Base-by-base conservation (phyloP, 2,113 vertebrate genomes). In the Podocnemis expansa region DNA sequence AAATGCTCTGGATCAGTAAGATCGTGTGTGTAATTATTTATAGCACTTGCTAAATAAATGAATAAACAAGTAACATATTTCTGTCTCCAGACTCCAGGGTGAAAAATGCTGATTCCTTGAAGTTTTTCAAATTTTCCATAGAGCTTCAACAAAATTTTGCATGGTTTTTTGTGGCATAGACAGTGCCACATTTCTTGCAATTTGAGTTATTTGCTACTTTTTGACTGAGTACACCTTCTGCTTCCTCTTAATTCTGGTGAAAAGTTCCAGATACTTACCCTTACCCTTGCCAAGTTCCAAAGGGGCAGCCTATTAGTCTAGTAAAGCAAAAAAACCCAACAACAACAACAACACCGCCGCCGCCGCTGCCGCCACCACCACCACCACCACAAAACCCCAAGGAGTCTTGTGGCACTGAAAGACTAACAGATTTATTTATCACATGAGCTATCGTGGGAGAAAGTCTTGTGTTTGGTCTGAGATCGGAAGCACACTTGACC, bases 51-150 rank as follows among this genome's bases (percentile, higher is more conserved):
- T 54, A 87, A 4, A 51, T 12, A 51, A 51, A 51, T 4, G 14
- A 8, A 43, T 84, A 89, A 80, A 3, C 0, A 0, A 78, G 7
- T 14, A 52, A 4, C 27, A 85, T 80, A 13, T 4, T 91, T 4
- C 4, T 76, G 21, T 56, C 1, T 0, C 10, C 51, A 10, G 1
- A 10, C 24, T 89, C 75, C 67, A 3, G 4, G 7, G 34, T 29
- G 31, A 85, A 73, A 1, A 3, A 34, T 89, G 0, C 1, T 0
- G 75, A 29, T 6, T 10, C 25, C 85, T 70, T 2, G 1, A 1
- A 5, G 47, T 4, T 54, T 87, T 89, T 16, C 34, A 63, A 70
- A 11, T 9, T 78, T 85, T 24, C 2, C 55, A 14, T 2, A 75
- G 38, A 63, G 78, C 76, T 1, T 75, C 3, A 2, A 1, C 9